Conservation (phyloP, 2,113 vertebrate species). For the Nothoprocta pentlandii region DNA sequence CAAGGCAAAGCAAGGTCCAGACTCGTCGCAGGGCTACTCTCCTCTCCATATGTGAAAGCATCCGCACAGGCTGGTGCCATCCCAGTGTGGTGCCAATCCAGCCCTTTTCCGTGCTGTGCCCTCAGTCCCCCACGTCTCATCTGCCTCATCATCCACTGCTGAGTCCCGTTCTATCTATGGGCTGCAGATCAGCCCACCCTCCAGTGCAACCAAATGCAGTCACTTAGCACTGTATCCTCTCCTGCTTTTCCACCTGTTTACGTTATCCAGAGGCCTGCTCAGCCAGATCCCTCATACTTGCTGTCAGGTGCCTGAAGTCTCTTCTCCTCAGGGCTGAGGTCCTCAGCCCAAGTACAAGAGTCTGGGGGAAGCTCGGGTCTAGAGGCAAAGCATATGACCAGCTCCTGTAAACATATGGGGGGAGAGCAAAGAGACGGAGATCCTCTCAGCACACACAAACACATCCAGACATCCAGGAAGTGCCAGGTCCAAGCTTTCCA, state of each 20-base stretch:
- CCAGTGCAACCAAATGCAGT: fast-evolving
- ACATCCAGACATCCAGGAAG: neutral
- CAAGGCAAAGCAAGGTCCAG: neutral
- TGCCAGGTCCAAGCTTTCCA: neutral
- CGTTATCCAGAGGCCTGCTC: fast-evolving
- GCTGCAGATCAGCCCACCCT: neutral
- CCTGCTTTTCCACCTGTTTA: neutral
- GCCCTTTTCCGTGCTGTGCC: neutral
- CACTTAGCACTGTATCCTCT: fast-evolving
- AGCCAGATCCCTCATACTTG: neutral
- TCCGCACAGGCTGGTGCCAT: neutral
- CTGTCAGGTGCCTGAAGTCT: neutral
- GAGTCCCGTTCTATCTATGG: neutral
- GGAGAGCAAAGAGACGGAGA: neutral
- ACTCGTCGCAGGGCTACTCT: neutral
- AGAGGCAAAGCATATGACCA: neutral
- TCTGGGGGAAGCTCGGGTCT: neutral
- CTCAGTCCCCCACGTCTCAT: neutral
- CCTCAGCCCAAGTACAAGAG: neutral
- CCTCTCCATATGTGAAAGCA: neutral
- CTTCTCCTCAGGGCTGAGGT: neutral
- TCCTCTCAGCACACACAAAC: neutral
- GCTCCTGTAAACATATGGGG: neutral
- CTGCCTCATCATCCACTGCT: neutral
- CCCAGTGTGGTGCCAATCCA: neutral